phyloP scores from a whole-genome alignment of 1,140 invertebrate genomes.

The Sycophaga agraensis region DNA sequence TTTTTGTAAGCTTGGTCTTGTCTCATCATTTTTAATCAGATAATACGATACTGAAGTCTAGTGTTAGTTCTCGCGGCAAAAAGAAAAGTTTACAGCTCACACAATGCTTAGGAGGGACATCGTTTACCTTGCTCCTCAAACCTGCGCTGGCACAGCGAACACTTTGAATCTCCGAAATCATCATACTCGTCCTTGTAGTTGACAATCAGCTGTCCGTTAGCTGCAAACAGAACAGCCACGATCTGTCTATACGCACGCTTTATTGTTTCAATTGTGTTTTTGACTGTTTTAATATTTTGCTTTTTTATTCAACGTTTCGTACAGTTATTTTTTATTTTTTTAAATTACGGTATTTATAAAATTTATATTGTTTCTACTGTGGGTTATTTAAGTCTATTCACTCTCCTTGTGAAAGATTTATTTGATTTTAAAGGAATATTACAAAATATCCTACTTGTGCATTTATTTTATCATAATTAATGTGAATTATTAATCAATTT shows the following conservation, averaged over 20 bases:
- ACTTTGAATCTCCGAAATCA: conserved; percentile 60
- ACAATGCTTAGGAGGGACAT: conserved; percentile 25
- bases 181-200: conserved; percentile 65
- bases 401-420: no score
- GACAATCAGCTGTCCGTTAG: conserved; percentile 64
- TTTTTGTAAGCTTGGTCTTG: conserved; percentile 55
- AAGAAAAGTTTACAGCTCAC: conserved; percentile 10
- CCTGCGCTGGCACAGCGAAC: conserved; percentile 73
- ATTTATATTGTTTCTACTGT: no score
- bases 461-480: no score
- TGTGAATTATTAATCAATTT: no score
- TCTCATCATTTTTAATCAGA: no score
- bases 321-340: background rate
- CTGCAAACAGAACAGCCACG: conserved; percentile 63
- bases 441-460: no score
- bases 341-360: background rate
- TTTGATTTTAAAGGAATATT: no score
- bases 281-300: background rate
- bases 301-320: background rate
- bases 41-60: no score
- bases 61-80: no score
- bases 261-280: conserved; percentile 25
- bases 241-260: conserved; percentile 47
- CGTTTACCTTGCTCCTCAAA: conserved; percentile 73
- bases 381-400: no score